phyloP scores from a whole-genome alignment of 2,888 invertebrate species.

The Saturnia japonica region DNA sequence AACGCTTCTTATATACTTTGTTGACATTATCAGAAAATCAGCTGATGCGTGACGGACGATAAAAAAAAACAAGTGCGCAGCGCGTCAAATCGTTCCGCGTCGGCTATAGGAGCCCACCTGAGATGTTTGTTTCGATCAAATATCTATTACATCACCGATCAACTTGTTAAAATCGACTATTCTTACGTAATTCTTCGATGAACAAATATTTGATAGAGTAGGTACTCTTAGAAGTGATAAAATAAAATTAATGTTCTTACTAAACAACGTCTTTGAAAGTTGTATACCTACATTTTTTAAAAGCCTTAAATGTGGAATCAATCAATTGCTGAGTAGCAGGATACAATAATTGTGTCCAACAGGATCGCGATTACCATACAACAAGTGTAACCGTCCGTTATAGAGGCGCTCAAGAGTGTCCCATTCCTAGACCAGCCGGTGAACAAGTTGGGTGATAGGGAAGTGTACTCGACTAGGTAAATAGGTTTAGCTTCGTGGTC shows the following conservation, averaged over 20 bases:
- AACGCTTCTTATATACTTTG: not conserved
- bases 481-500: no score
- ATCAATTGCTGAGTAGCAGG: not conserved
- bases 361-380: no score
- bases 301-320: not conserved
- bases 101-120: slow-evolving; percentile 42
- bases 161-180: slow-evolving; percentile 24
- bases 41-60: slow-evolving; percentile 1
- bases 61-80: slow-evolving; percentile 26
- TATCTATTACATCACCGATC: slow-evolving; percentile 52
- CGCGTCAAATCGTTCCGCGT: slow-evolving; percentile 56
- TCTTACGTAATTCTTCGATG: slow-evolving; percentile 25
- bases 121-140: slow-evolving; percentile 54
- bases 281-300: not conserved
- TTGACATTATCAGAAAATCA: slow-evolving; percentile 7
- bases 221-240: not conserved
- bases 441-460: no score
- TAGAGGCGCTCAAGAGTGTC: no score
- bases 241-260: not conserved
- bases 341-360: no score
- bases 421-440: no score
- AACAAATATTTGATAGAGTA: slow-evolving; percentile 8
- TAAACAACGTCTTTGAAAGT: not conserved
- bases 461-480: no score
- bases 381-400: no score